Percentiles rank a stretch among this genome's conserved stretches.
Evolutionary conservation across 2,888 invertebrate species (phyloP).

Genomic region (Himalopsyche japonica): DNA sequence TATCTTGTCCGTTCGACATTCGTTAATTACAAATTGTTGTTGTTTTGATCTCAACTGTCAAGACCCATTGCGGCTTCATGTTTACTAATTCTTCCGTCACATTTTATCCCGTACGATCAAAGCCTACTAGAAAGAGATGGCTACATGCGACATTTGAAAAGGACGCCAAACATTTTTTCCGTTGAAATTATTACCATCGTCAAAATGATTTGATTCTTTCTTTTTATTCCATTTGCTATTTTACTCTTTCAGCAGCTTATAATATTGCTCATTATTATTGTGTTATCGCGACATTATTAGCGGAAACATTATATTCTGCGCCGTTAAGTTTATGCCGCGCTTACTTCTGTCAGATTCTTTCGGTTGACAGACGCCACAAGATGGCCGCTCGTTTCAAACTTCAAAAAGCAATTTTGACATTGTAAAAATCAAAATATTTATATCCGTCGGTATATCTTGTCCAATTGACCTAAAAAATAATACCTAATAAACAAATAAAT

Average conservation of each 20-base stretch:
- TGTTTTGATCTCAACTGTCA: slow-evolving; percentile 36
- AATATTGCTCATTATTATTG: too few relatives aligned
- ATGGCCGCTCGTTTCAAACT: slow-evolving; percentile 31
- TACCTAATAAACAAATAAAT: too few relatives aligned
- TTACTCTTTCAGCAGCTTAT: too few relatives aligned
- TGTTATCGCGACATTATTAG: too few relatives aligned
- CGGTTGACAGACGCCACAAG: slow-evolving; percentile 41
- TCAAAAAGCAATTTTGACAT: slow-evolving; percentile 5
- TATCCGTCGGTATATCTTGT: background rate
- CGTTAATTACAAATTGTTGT: slow-evolving; percentile 26
- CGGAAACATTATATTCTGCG: background rate
- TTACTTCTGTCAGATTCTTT: slow-evolving; percentile 24
- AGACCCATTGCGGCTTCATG: slow-evolving; percentile 30
- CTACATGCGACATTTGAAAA: slow-evolving; percentile 34
- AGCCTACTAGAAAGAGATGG: slow-evolving; percentile 16
- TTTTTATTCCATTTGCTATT: background rate
- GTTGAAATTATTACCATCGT: slow-evolving; percentile 3
- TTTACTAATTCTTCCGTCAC: slow-evolving; percentile 25
- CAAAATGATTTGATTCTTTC: background rate
- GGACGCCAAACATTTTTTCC: slow-evolving; percentile 32
- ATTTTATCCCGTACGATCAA: background rate
- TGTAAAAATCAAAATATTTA: background rate
- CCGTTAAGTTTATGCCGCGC: background rate
- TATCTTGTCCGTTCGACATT: background rate
- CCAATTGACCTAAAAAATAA: too few relatives aligned